Evolutionary conservation across 2,888 invertebrate species (phyloP), one percentile per base, ranked within the genome.

Genomic region (Geotrupes spiniger): DNA sequence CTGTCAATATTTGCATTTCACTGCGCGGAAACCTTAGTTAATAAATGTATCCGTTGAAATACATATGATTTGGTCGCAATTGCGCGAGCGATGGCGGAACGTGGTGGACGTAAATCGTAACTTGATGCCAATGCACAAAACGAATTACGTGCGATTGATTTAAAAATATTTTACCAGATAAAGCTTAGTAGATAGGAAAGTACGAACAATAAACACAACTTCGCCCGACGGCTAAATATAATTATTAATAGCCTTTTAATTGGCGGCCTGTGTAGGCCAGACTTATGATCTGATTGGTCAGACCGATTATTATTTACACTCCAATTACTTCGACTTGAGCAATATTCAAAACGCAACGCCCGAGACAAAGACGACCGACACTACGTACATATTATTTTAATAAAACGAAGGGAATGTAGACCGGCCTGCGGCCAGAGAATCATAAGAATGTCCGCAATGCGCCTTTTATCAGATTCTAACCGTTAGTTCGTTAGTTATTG

Each of bases 401-500:
- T 33, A 46, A 52, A 45, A 39, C 37, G 49, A 51, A 54, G 47
- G 50, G 57, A 61, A 59, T 57, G 59, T 61, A 55, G 60, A 59
- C 52, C 56, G 56, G 57, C 60, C 55, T 42, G 46, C 46, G 54
- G 53, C 57, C 45, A 47, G 51, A 52, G 58, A 59, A 58, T 59
- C 58, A 57, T 58, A 62, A 58, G 64, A 64, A 65, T 65, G 64
- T 62, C 58, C 61, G 63, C 63, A 64, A 64, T 63, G 63, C 60
- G 52, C 56, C 62, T 62, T 56, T 65, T 66, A 66, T 66, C 66
- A 64, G 67, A 65, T 67, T 59, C 62, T 64, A 63, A 66, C 64
- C 58, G 66, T 66, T 65, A 63, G 62, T 64, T 65, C 62, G 65
- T 64, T 64, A 64, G 66, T 66, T 65, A 65, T 66, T 67, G 65